Evolutionary conservation across 1,140 invertebrate species (phyloP).

Genomic region (Aphis craccivora): DNA sequence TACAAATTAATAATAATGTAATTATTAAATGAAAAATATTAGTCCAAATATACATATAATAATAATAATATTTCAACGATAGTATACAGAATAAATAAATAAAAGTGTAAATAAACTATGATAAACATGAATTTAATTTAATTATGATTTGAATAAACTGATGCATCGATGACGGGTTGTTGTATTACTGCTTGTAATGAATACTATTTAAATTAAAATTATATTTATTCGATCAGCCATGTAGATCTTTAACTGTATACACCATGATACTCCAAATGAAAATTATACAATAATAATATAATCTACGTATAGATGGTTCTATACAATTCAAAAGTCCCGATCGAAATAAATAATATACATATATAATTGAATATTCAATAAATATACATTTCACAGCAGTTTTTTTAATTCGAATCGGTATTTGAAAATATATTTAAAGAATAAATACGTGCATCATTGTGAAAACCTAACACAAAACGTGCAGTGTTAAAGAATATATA

Average conservation of each 20-base stretch:
- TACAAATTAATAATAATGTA: not conserved
- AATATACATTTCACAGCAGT: not conserved
- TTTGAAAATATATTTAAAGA: conserved; percentile 19
- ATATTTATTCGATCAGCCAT: not conserved
- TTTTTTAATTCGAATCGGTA: not conserved
- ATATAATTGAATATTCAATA: not conserved
- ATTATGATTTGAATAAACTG: not conserved
- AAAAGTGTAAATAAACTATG: not conserved
- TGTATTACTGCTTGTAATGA: not conserved
- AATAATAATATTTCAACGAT: too few relatives aligned
- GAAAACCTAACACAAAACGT: not conserved
- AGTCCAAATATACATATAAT: not conserved
- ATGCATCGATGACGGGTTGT: not conserved
- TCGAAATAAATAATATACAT: not conserved
- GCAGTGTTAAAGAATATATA: not conserved
- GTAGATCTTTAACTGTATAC: not conserved
- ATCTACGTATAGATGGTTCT: not conserved
- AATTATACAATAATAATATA: conserved; percentile 20
- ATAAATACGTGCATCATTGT: not conserved
- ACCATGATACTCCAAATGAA: not conserved
- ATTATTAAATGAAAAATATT: not conserved
- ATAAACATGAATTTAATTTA: not conserved
- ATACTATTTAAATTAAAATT: conserved; percentile 7
- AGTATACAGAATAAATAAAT: not conserved
- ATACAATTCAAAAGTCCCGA: not conserved